These are phyloP conservation scores for Periplaneta americana DNA, from an alignment of 1,140 invertebrate genomes.

Conservation along the genomic window DNA sequence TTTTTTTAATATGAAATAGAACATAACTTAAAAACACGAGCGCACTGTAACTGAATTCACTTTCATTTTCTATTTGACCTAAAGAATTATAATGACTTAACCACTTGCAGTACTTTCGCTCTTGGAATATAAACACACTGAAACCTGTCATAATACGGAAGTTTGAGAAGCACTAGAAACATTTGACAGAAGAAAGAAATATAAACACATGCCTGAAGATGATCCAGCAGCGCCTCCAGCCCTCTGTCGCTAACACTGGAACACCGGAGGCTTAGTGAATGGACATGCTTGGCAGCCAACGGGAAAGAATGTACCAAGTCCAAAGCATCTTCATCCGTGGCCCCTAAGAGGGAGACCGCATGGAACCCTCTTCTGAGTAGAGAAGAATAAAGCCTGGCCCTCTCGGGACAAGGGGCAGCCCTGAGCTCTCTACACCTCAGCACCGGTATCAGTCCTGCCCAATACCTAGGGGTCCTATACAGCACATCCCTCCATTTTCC, in stretches of 20 bases:
- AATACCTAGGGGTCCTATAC: conserved; percentile 76
- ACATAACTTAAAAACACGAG: too few relatives aligned
- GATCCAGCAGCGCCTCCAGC: conserved; percentile 78
- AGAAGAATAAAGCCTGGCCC: conserved; percentile 71
- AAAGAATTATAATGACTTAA: too few relatives aligned
- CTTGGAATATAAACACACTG: too few relatives aligned
- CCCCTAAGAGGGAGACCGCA: conserved; percentile 73
- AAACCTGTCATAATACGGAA: background rate
- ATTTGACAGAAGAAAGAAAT: background rate
- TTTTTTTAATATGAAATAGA: too few relatives aligned
- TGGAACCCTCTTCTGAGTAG: conserved; percentile 81
- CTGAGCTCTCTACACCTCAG: conserved; percentile 76
- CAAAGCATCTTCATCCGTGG: conserved; percentile 81
- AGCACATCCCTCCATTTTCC: conserved; percentile 79
- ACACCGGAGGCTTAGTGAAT: conserved; percentile 74
- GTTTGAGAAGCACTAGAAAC: background rate
- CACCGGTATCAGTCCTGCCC: conserved; percentile 76
- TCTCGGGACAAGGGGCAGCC: conserved; percentile 54
- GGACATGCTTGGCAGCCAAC: conserved; percentile 72
- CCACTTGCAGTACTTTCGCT: too few relatives aligned
- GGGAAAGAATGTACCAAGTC: conserved; percentile 83
- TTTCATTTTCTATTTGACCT: too few relatives aligned
- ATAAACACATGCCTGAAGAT: conserved; percentile 62
- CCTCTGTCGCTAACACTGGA: conserved; percentile 85
- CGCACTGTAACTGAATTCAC: too few relatives aligned